Conservation (phyloP, 2,797 vertebrate species). For the Ciconia nigra region DNA sequence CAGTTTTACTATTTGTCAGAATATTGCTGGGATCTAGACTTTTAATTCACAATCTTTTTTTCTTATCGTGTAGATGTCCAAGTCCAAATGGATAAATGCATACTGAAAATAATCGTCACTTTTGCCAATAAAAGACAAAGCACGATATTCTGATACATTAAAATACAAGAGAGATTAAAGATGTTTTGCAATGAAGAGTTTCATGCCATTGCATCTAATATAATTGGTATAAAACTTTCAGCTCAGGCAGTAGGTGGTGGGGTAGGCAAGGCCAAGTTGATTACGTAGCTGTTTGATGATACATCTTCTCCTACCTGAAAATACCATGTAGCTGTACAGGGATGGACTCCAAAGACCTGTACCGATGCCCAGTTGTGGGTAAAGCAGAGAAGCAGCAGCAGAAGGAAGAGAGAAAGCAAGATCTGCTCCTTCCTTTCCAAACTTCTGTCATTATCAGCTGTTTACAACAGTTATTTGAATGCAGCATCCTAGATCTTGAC, state of each 20-base stretch:
- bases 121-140: not conserved
- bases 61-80: not conserved
- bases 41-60: not conserved
- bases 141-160: not conserved
- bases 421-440: not conserved
- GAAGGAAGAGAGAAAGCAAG: not conserved
- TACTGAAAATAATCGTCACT: not conserved
- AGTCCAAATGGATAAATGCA: not conserved
- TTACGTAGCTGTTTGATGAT: not conserved
- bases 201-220: not conserved
- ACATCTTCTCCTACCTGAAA: not conserved
- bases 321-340: not conserved
- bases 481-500: not conserved
- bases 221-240: not conserved
- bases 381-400: not conserved
- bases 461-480: not conserved
- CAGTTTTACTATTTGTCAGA: not conserved
- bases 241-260: not conserved
- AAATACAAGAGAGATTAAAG: not conserved
- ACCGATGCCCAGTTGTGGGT: not conserved
- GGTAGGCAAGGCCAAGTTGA: not conserved
- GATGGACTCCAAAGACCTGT: not conserved
- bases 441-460: not conserved
- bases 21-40: not conserved
- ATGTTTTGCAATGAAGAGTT: not conserved